Percentiles rank a stretch among this genome's conserved stretches.
Conservation (phyloP, 2,888 invertebrate species). For the Gryllus longicercus region DNA sequence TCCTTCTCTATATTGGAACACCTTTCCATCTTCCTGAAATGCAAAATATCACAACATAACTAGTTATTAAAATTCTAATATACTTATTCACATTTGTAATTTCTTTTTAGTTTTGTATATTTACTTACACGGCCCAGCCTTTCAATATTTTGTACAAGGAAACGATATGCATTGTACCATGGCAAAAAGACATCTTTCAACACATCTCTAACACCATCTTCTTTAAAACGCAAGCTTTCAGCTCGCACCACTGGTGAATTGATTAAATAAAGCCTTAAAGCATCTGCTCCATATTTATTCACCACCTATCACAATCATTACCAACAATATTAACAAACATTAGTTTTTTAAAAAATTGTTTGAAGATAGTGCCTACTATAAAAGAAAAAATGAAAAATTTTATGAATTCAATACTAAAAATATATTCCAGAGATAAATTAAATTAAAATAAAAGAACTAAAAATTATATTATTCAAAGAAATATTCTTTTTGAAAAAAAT, state of each 20-base stretch:
- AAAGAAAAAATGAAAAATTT: too few relatives aligned
- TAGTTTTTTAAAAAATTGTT: too few relatives aligned
- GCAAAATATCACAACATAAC: not conserved
- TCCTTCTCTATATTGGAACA: constrained; percentile 38
- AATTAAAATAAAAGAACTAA: not conserved
- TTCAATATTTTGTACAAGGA: constrained; percentile 90
- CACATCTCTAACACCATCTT: constrained; percentile 93
- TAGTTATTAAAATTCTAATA: not conserved
- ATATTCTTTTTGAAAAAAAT: not conserved
- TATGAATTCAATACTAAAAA: too few relatives aligned
- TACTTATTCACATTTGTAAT: not conserved
- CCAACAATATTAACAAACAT: not conserved
- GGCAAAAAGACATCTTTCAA: constrained; percentile 97
- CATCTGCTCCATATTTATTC: constrained; percentile 93
- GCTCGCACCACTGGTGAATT: constrained; percentile 98
- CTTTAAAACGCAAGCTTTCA: constrained; percentile 93
- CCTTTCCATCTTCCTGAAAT: constrained; percentile 26
- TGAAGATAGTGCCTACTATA: too few relatives aligned
- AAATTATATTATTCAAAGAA: not conserved
- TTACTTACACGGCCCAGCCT: constrained; percentile 57
- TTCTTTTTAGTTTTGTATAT: not conserved
- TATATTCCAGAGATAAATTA: not conserved
- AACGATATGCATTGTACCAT: constrained; percentile 92
- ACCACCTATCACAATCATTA: constrained; percentile 53
- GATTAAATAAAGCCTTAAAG: constrained; percentile 89